Conservation (phyloP, 2,797 vertebrate genomes). For the Pantherophis alleghaniensis region DNA sequence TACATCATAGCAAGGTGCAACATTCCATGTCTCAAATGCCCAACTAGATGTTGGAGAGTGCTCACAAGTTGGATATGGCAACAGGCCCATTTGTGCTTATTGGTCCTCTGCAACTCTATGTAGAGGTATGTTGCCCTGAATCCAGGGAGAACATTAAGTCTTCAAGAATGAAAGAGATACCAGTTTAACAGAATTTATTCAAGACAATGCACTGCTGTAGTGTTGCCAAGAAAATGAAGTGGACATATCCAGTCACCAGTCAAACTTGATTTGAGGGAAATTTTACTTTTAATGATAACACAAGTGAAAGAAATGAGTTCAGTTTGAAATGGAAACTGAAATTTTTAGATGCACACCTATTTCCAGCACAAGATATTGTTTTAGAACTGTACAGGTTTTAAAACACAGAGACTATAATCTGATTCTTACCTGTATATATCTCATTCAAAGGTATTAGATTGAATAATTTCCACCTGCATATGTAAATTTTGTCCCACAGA, state of each 20-base stretch:
- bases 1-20: neutral
- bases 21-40: neutral
- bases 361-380: neutral
- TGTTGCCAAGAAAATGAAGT: neutral
- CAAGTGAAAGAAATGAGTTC: slow-evolving; percentile 21
- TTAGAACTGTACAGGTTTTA: neutral
- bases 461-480: neutral
- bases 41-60: neutral
- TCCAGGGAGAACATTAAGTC: neutral
- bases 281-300: neutral
- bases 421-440: neutral
- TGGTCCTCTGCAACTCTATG: neutral
- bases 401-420: neutral
- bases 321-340: neutral
- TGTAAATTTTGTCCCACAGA: neutral
- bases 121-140: neutral
- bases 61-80: neutral
- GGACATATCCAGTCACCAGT: neutral
- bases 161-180: neutral
- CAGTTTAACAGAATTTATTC: neutral
- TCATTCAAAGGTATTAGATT: neutral
- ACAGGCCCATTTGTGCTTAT: neutral
- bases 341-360: neutral
- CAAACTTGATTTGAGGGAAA: neutral
- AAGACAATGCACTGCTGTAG: neutral